Evolutionary conservation across 2,797 vertebrate species (phyloP).

Genomic region (Fistularia tabacaria): DNA sequence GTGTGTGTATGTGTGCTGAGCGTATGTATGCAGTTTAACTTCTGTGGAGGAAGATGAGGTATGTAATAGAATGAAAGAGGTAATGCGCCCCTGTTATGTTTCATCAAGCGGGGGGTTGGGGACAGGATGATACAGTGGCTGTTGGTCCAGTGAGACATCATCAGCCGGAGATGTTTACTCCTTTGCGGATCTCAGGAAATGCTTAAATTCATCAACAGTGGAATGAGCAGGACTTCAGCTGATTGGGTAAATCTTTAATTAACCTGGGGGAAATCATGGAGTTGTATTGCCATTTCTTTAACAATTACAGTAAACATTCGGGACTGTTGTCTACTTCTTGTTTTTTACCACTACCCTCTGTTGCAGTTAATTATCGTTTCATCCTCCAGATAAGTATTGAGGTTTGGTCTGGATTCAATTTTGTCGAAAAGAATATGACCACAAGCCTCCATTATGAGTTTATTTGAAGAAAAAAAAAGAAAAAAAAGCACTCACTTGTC

Average conservation of each 20-base stretch:
- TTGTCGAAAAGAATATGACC: too few species aligned
- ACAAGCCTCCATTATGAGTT: too few species aligned
- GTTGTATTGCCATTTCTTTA: constrained; percentile 22
- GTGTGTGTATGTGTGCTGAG: constrained; percentile 1
- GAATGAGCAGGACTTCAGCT: constrained; percentile 41
- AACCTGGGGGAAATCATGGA: constrained; percentile 27
- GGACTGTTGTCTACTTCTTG: constrained; percentile 4
- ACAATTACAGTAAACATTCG: constrained; percentile 36
- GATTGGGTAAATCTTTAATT: constrained; percentile 47
- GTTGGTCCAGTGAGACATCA: constrained; percentile 37
- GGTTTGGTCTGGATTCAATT: too few species aligned
- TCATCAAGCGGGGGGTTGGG: constrained; percentile 42
- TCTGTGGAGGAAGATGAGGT: constrained; percentile 42
- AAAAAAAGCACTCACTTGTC: too few species aligned
- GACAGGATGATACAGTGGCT: constrained; percentile 22
- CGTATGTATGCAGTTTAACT: constrained; percentile 35
- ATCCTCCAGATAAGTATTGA: too few species aligned
- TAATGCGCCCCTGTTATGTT: constrained; percentile 58
- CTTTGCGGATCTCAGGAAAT: constrained; percentile 24
- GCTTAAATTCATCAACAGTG: constrained; percentile 24
- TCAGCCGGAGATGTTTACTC: constrained; percentile 12
- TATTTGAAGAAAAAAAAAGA: too few species aligned
- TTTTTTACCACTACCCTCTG: too few species aligned
- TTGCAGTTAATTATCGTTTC: too few species aligned
- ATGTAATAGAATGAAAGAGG: constrained; percentile 42